These are phyloP conservation scores for Tenualosa thibaudeaui DNA, from an alignment of 2,797 vertebrate genomes.

Conservation along the genomic window DNA sequence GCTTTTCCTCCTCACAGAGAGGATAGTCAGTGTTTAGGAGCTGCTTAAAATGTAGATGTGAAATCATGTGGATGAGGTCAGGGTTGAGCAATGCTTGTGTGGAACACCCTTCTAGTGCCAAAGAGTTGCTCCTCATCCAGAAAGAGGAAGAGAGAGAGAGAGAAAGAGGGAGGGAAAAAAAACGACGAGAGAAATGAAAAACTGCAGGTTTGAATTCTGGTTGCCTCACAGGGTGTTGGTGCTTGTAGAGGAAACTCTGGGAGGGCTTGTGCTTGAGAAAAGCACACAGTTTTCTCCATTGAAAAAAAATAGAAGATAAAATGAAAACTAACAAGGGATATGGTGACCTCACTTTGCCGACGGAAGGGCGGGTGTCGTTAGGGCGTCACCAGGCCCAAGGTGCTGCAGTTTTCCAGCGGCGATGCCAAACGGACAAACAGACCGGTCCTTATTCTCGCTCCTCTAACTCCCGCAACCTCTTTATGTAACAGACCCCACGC, in stretches of 20 bases:
- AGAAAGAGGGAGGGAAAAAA: background rate
- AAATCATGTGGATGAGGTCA: constrained; percentile 55
- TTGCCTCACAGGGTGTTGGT: constrained; percentile 63
- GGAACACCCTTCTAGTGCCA: background rate
- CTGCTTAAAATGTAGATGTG: constrained; percentile 40
- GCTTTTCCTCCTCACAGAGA: background rate
- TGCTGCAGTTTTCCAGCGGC: constrained; percentile 70
- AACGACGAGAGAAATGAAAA: background rate
- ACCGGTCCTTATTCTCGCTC: constrained; percentile 67
- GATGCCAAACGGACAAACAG: constrained; percentile 71
- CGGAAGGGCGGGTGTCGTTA: constrained; percentile 69
- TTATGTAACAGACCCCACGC: constrained; percentile 61
- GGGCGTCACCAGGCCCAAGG: constrained; percentile 66
- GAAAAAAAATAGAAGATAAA: background rate
- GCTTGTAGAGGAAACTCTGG: constrained; percentile 58
- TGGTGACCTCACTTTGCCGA: constrained; percentile 70
- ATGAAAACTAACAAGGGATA: constrained; percentile 21
- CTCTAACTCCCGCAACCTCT: constrained; percentile 35
- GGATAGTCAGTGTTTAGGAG: background rate
- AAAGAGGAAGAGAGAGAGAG: background rate
- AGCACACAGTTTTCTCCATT: background rate
- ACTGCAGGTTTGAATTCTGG: background rate
- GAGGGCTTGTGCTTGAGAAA: background rate
- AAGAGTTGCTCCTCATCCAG: background rate
- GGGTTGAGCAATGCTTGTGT: constrained; percentile 48